These are phyloP conservation scores for Hapalemur alaotrensis DNA, from an alignment of 2,797 vertebrate genomes.

Conservation along the genomic window DNA sequence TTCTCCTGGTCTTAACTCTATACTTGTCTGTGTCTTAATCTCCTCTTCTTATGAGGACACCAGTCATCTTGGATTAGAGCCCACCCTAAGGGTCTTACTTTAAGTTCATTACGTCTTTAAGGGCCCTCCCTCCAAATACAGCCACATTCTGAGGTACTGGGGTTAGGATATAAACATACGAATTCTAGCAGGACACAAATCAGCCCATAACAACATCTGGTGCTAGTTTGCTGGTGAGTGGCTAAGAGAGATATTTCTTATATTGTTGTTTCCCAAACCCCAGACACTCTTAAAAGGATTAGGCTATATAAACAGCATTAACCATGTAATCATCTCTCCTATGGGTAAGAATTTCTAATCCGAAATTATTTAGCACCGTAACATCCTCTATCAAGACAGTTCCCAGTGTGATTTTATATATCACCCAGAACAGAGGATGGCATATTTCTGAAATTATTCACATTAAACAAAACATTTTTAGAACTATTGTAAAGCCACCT, in stretches of 20 bases:
- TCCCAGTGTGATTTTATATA: conserved; percentile 18
- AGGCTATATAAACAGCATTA: not conserved
- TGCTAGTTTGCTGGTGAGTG: not conserved
- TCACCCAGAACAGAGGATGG: not conserved
- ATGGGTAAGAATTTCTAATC: not conserved
- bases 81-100: not conserved
- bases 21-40: not conserved
- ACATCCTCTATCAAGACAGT: not conserved
- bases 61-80: not conserved
- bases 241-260: not conserved
- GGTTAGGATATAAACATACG: not conserved
- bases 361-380: not conserved
- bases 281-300: not conserved
- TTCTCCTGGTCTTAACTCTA: not conserved
- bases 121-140: not conserved
- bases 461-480: not conserved
- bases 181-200: not conserved
- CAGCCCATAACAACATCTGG: not conserved
- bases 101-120: not conserved
- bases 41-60: not conserved
- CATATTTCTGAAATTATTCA: not conserved
- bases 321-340: not conserved
- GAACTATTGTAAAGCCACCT: not conserved
- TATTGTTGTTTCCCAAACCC: not conserved
- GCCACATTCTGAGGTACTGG: not conserved